phyloP scores from a whole-genome alignment of 2,888 invertebrate species.

The Ennomos erosarius region DNA sequence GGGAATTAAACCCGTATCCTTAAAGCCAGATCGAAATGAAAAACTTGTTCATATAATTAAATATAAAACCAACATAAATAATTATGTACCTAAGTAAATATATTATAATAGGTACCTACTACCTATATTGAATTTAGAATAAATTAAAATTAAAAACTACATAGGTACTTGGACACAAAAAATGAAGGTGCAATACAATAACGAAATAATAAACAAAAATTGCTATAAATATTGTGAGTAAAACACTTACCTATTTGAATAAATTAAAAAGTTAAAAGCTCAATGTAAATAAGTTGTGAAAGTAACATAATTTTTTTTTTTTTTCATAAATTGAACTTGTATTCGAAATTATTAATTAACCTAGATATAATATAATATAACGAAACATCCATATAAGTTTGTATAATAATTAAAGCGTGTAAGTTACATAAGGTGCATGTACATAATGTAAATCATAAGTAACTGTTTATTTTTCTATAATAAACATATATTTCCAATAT shows the following conservation, averaged over 20 bases:
- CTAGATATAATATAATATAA: slow-evolving; percentile 15
- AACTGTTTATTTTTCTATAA: slow-evolving; percentile 55
- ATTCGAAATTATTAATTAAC: slow-evolving; percentile 6
- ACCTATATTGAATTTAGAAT: too few species aligned
- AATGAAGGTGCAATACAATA: slow-evolving; percentile 47
- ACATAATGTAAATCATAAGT: slow-evolving; percentile 56
- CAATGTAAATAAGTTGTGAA: slow-evolving; percentile 28
- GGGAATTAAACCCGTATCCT: too few species aligned
- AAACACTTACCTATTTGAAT: neutral
- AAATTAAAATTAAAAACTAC: too few species aligned
- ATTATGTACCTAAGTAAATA: too few species aligned
- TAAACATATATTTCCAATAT: slow-evolving; percentile 60
- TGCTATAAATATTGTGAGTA: neutral
- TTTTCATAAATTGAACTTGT: slow-evolving; percentile 1
- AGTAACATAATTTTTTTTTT: slow-evolving; percentile 5
- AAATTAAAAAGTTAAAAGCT: slow-evolving; percentile 25
- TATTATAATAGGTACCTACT: too few species aligned
- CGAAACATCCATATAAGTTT: slow-evolving; percentile 18
- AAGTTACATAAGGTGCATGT: slow-evolving; percentile 56
- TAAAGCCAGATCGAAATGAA: too few species aligned
- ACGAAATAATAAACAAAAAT: slow-evolving; percentile 27
- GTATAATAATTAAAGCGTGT: slow-evolving; percentile 44
- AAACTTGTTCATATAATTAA: too few species aligned
- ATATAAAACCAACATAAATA: too few species aligned
- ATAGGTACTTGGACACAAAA: slow-evolving; percentile 27